Conservation (phyloP, 2,888 invertebrate genomes). For the Aleiodes alternator region DNA sequence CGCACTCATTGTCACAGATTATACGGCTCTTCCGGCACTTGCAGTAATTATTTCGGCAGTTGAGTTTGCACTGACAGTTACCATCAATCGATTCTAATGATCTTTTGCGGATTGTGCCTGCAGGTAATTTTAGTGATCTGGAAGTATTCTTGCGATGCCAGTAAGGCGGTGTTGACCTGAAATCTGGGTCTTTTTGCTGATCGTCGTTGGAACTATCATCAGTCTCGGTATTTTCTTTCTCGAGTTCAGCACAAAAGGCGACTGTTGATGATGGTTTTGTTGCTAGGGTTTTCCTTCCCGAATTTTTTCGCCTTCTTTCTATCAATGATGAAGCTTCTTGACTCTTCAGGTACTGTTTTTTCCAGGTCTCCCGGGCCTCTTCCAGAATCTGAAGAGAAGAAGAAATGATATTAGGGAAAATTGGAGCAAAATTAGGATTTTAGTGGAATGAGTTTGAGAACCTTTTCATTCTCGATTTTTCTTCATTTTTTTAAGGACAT, state of each 20-base stretch:
- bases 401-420: background rate
- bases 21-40: slow-evolving; percentile 78
- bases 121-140: background rate
- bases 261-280: background rate
- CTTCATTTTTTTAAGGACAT: too few relatives aligned
- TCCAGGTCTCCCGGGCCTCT: slow-evolving; percentile 62
- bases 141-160: background rate
- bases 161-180: slow-evolving; percentile 71
- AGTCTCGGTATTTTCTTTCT: slow-evolving; percentile 31
- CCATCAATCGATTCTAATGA: slow-evolving; percentile 69
- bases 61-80: slow-evolving; percentile 78
- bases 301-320: slow-evolving; percentile 53
- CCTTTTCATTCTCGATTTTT: too few relatives aligned
- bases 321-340: slow-evolving; percentile 48
- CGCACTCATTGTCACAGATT: slow-evolving; percentile 76
- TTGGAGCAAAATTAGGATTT: too few relatives aligned
- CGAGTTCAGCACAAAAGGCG: background rate
- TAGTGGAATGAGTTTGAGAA: too few relatives aligned
- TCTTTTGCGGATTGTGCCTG: slow-evolving; percentile 73
- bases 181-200: slow-evolving; percentile 80
- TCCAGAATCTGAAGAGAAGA: slow-evolving; percentile 37
- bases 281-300: slow-evolving; percentile 9
- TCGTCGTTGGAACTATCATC: slow-evolving; percentile 70
- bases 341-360: slow-evolving; percentile 38
- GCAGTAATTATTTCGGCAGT: slow-evolving; percentile 79